A percentile compares a stretch with the other conserved stretches of the same genome.
These are phyloP conservation scores for Pangasianodon gigas DNA, from an alignment of 2,113 vertebrate species.

Conservation along the genomic window DNA sequence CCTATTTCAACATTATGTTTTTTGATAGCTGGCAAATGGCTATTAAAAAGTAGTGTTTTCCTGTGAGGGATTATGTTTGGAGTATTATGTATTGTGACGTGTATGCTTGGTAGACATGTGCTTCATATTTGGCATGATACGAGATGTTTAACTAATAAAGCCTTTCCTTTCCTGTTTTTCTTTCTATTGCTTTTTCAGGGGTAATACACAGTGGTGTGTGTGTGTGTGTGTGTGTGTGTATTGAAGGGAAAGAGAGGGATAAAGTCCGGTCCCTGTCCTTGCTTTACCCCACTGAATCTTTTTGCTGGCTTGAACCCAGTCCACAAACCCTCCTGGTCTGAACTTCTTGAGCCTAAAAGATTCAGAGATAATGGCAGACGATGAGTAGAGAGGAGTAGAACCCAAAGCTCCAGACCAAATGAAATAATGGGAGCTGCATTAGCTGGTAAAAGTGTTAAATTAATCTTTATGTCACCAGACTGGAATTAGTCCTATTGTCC, in stretches of 20 bases:
- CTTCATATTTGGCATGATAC: neutral
- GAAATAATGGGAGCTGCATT: neutral
- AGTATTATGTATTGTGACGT: neutral
- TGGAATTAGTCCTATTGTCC: neutral
- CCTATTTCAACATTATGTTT: neutral
- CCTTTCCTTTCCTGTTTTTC: slow-evolving; percentile 1
- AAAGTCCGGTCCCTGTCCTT: neutral
- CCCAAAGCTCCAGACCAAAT: neutral
- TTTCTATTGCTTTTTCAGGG: slow-evolving; percentile 5
- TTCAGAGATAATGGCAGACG: neutral
- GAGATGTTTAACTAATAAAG: slow-evolving; percentile 11
- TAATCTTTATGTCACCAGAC: neutral
- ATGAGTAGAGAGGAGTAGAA: neutral
- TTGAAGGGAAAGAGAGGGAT: neutral
- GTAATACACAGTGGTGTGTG: neutral
- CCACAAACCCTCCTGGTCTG: neutral
- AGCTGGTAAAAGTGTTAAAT: neutral
- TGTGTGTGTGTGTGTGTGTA: neutral
- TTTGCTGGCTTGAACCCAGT: neutral
- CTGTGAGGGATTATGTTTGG: neutral
- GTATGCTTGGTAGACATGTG: neutral
- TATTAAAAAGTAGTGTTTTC: neutral
- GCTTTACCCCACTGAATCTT: neutral
- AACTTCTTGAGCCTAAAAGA: neutral
- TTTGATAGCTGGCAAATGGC: neutral